Evolutionary conservation across 2,888 invertebrate species (phyloP).

Genomic region (Escarpia spicata): DNA sequence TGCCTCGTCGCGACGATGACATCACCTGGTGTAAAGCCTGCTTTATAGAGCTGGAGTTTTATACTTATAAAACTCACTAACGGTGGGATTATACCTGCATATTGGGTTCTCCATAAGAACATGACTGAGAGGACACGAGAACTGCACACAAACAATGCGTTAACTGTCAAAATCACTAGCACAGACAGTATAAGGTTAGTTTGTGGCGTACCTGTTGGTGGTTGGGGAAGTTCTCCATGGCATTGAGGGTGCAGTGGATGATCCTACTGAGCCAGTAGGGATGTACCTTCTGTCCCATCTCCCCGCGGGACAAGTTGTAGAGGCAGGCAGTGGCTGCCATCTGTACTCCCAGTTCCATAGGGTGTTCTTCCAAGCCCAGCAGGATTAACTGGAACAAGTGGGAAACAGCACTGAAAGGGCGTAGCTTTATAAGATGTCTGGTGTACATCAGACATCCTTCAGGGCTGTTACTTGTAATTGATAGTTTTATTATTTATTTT

Average conservation of each 20-base stretch:
- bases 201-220: slow-evolving; percentile 70
- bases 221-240: slow-evolving; percentile 76
- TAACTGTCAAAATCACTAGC: too few species aligned
- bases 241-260: slow-evolving; percentile 74
- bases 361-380: slow-evolving; percentile 63
- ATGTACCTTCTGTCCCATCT: slow-evolving; percentile 74
- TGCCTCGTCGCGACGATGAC: too few species aligned
- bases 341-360: slow-evolving; percentile 72
- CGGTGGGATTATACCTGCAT: too few species aligned
- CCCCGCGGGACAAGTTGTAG: slow-evolving; percentile 77
- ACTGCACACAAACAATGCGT: too few species aligned
- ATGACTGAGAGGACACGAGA: too few species aligned
- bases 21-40: too few species aligned
- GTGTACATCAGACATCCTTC: neutral
- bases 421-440: neutral
- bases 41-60: too few species aligned
- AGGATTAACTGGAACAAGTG: slow-evolving; percentile 59
- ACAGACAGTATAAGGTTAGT: too few species aligned
- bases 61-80: too few species aligned
- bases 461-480: neutral
- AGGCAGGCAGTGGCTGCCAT: slow-evolving; percentile 81
- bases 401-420: slow-evolving; percentile 14
- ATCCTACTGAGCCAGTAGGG: slow-evolving; percentile 73
- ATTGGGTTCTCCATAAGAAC: too few species aligned
- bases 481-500: too few species aligned